Base-by-base conservation (phyloP, 1,140 invertebrate species). In the Phortica variegata region DNA sequence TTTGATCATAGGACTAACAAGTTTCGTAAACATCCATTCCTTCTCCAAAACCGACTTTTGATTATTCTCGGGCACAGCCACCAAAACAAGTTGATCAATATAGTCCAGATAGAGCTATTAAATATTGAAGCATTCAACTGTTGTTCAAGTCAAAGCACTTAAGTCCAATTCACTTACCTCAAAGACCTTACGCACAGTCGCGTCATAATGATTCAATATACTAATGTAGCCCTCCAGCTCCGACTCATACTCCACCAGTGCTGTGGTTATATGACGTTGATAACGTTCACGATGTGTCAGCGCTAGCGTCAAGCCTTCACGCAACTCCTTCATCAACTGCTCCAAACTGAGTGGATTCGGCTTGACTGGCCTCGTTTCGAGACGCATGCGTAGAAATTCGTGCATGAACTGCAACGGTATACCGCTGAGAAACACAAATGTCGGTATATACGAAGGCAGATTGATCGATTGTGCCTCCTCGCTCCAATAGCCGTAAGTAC, bases 401-500 rank as follows among this genome's bases (percentile, higher is more conserved):
- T 95, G 89, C 49, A 93, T 86, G 12, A 94, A 85, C 75, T 95
- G 90, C 54, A 95, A 72, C 13, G 90, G 89, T 13, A 93, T 84
- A 23, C 84, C 82, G 36, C 87, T 85, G 0, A 96, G 79, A 68
- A 94, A 92, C n/a, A 95, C 78, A 75, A 92, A 95, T 33, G 86
- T 82, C 18, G 85, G 80, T 56, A 85, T 82, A 76, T 93, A 95
- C 6, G 89, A 90, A 7, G 93, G 93, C 47, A 96, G 78, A 51
- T 84, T 82, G 73, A 95, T 83, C 8, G 83, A 78, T 49, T 81
- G 73, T 16, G 86, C 84, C 78, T 92, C 89, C n/a, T 80, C 76
- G 57, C 86, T 87, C 86, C 89, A 92, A 51, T 82, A 84, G 2
- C 89, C 90, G 73, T 87, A 91, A 16, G 74, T 61, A 29, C 71